Percentiles rank a stretch among this genome's conserved stretches.
These are phyloP conservation scores for Anguilla megastoma DNA, from an alignment of 2,797 vertebrate genomes.

Conservation along the genomic window DNA sequence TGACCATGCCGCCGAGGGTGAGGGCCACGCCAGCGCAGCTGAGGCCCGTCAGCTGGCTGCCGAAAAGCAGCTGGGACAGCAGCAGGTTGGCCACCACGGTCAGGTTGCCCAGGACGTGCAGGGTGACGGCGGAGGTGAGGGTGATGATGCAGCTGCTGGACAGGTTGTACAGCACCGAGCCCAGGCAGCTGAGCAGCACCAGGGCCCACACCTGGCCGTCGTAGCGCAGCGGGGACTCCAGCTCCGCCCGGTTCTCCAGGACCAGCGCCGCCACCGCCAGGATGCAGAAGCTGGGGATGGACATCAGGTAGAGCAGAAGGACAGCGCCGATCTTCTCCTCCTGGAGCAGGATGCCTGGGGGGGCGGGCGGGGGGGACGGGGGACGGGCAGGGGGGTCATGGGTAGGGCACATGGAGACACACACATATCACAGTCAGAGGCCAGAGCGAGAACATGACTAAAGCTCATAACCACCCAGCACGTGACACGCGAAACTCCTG, in stretches of 20 bases:
- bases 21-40: slow-evolving; percentile 85
- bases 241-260: slow-evolving; percentile 80
- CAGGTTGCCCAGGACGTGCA: slow-evolving; percentile 94
- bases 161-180: slow-evolving; percentile 95
- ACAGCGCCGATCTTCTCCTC: slow-evolving; percentile 89
- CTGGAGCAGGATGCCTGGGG: slow-evolving; percentile 86
- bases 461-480: not conserved
- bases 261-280: slow-evolving; percentile 80
- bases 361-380: no score
- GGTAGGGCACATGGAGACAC: not conserved
- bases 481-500: not conserved
- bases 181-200: slow-evolving; percentile 91
- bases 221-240: slow-evolving; percentile 75
- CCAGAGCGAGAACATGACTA: not conserved
- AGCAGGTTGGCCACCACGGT: slow-evolving; percentile 90
- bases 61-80: slow-evolving; percentile 87
- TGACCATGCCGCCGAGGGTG: slow-evolving; percentile 85
- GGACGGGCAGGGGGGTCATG: not conserved
- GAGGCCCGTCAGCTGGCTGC: slow-evolving; percentile 80
- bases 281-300: slow-evolving; percentile 94
- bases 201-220: slow-evolving; percentile 85
- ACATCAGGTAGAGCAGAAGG: slow-evolving; percentile 89
- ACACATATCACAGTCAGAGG: not conserved
- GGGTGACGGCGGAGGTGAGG: slow-evolving; percentile 92
- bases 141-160: slow-evolving; percentile 91